phyloP scores from a whole-genome alignment of 2,113 vertebrate species.

The Butorides virescens region DNA sequence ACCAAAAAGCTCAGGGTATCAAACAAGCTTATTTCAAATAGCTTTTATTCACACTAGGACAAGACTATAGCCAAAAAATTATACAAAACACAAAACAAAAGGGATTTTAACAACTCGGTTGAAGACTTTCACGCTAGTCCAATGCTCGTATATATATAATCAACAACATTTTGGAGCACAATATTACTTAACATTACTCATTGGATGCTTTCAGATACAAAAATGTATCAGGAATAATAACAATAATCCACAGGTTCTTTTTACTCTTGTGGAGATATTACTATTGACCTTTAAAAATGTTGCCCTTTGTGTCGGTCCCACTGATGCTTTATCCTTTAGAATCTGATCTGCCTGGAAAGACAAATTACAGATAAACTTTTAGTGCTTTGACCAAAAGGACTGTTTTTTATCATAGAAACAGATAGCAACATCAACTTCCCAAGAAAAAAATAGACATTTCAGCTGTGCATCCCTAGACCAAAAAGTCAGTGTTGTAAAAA shows the following conservation, averaged over 20 bases:
- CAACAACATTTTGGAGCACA: conserved; percentile 56
- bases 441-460: conserved; percentile 40
- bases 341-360: conserved; percentile 58
- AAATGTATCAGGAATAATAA: conserved; percentile 69
- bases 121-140: conserved; percentile 52
- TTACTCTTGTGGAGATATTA: conserved; percentile 39
- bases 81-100: conserved; percentile 78
- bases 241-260: conserved; percentile 36
- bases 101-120: conserved; percentile 40
- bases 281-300: conserved; percentile 58
- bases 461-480: conserved; percentile 26
- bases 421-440: conserved; percentile 44
- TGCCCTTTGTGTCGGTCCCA: conserved; percentile 33
- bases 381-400: conserved; percentile 58
- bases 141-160: conserved; percentile 54
- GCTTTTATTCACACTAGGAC: conserved; percentile 76
- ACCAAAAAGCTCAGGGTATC: background rate
- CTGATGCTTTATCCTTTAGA: conserved; percentile 39
- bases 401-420: conserved; percentile 65
- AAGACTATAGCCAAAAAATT: conserved; percentile 75
- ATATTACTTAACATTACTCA: conserved; percentile 45
- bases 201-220: conserved; percentile 67
- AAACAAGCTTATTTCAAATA: conserved; percentile 74
- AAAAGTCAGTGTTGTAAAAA: conserved; percentile 17
- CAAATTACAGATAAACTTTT: conserved; percentile 64